phyloP scores from a whole-genome alignment of 2,888 invertebrate species.

The Acrocera orbiculus region DNA sequence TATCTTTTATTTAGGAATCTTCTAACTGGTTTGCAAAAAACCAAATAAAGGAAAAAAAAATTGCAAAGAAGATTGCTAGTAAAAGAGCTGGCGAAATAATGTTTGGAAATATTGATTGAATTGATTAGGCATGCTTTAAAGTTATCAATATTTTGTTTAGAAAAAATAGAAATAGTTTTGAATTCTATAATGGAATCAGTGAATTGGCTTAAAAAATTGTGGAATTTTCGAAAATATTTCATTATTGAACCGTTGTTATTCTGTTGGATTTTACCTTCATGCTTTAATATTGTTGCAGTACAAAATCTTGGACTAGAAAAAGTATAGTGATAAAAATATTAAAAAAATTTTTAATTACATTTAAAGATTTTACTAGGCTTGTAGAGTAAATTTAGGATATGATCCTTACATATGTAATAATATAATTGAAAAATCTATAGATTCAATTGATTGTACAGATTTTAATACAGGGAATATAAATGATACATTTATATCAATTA shows the following conservation, averaged over 20 bases:
- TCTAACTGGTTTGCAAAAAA: no score
- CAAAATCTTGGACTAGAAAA: constrained; percentile 28
- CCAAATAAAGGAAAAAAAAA: no score
- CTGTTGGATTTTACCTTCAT: constrained; percentile 16
- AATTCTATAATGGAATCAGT: no score
- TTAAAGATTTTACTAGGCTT: constrained; percentile 16
- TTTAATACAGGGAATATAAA: neutral
- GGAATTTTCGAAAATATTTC: constrained; percentile 24
- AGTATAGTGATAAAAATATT: constrained; percentile 8
- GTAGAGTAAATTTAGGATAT: constrained; percentile 27
- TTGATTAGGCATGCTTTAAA: no score
- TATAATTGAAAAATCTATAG: constrained; percentile 23
- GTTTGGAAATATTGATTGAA: no score
- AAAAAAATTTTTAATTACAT: neutral
- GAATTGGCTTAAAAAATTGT: constrained; percentile 23
- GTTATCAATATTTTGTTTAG: no score
- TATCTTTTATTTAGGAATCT: no score
- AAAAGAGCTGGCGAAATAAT: no score
- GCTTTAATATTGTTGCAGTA: constrained; percentile 19
- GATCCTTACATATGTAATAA: constrained; percentile 21
- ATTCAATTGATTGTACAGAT: constrained; percentile 24
- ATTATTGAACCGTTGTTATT: constrained; percentile 28
- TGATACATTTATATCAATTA: no score
- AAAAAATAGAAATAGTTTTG: no score
- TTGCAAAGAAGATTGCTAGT: no score